phyloP scores from a whole-genome alignment of 2,888 invertebrate species.

The Parapristionchus giblindavisi region DNA sequence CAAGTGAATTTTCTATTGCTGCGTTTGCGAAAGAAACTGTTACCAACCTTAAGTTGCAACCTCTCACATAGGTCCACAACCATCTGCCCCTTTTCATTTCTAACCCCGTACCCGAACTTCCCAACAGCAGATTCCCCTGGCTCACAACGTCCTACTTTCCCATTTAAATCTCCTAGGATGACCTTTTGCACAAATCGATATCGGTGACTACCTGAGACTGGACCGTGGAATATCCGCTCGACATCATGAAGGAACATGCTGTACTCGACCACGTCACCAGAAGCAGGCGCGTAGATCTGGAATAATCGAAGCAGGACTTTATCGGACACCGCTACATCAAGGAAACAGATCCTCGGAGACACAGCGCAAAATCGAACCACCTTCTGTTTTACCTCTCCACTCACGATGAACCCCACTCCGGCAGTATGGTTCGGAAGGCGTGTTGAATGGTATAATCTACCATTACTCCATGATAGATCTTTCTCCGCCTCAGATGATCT shows the following conservation, averaged over 20 bases:
- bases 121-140: not conserved
- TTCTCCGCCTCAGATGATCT: no score
- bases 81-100: constrained; percentile 9
- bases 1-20: constrained; percentile 1
- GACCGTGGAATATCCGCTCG: no score
- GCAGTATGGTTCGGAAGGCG: no score
- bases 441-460: no score
- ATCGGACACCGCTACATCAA: constrained; percentile 9
- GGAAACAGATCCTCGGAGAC: constrained; percentile 4
- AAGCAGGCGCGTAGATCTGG: constrained; percentile 5
- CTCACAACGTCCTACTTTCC: not conserved
- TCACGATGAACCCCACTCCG: no score
- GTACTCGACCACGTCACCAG: constrained; percentile 1
- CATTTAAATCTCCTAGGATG: constrained; percentile 1
- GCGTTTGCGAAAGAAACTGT: constrained; percentile 2
- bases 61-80: not conserved
- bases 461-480: no score
- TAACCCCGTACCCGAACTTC: not conserved
- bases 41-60: not conserved
- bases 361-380: constrained; percentile 3
- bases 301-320: not conserved
- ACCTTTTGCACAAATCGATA: no score
- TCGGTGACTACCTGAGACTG: not conserved
- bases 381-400: no score
- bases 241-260: not conserved